Percentiles rank a stretch among this genome's conserved stretches.
Conservation (phyloP, 2,113 vertebrate species). For the Chaetops frenatus region DNA sequence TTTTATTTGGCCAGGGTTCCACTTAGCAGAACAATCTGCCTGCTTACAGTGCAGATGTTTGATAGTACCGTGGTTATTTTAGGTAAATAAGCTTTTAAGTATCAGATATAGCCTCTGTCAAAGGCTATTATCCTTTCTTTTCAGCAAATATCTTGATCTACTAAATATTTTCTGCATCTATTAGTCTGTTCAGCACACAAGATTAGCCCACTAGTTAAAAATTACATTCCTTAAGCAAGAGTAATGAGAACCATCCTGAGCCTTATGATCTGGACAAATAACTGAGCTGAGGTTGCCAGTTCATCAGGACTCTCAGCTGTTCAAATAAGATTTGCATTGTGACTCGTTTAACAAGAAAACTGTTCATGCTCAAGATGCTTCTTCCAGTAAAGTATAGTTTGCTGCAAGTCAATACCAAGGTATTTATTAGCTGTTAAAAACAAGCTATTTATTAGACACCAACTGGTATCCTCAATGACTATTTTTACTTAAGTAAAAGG, state of each 20-base stretch:
- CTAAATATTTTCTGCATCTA: background rate
- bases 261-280: background rate
- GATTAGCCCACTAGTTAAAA: background rate
- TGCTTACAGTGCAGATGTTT: conserved; percentile 22
- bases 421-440: background rate
- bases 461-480: background rate
- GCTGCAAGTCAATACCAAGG: background rate
- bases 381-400: background rate
- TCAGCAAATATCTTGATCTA: background rate
- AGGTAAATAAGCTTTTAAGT: conserved; percentile 48
- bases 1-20: conserved; percentile 22
- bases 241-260: background rate
- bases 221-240: background rate
- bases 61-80: conserved; percentile 30
- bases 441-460: background rate
- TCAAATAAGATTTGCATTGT: background rate
- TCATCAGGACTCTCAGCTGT: background rate
- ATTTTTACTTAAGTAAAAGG: background rate
- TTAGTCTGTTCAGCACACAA: background rate
- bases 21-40: conserved; percentile 18
- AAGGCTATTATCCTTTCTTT: conserved; percentile 7
- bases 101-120: background rate
- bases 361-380: background rate
- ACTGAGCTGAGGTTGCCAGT: background rate
- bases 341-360: background rate